phyloP scores from a whole-genome alignment of 1,140 invertebrate genomes.

The Drosophila dunni region DNA sequence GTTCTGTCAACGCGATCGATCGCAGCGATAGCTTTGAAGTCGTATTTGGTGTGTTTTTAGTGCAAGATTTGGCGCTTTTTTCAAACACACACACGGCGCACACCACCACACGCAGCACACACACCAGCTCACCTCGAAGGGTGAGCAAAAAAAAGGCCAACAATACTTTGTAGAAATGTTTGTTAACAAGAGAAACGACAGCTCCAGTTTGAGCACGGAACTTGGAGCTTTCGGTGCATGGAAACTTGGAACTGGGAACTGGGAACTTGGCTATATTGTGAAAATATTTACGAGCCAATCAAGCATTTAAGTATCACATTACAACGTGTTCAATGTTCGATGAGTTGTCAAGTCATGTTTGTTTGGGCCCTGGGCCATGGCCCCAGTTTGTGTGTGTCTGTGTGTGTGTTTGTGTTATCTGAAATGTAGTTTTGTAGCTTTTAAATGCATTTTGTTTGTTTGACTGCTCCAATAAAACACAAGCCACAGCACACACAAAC shows the following conservation, averaged over 20 bases:
- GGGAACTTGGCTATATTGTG: conserved; percentile 63
- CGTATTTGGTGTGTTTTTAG: conserved; percentile 84
- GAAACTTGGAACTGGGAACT: conserved; percentile 1
- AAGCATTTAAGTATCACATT: conserved; percentile 84
- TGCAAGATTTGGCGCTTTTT: conserved; percentile 84
- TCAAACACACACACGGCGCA: conserved; percentile 49
- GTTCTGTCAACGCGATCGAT: conserved; percentile 72
- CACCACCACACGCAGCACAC: no score
- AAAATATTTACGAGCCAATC: conserved; percentile 85
- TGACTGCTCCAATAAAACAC: conserved; percentile 77
- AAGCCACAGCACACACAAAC: conserved; percentile 23
- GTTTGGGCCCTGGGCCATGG: conserved; percentile 44
- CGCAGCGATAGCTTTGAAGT: conserved; percentile 84
- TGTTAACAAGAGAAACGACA: conserved; percentile 82
- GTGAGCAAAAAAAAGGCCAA: conserved; percentile 35
- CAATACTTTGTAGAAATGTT: conserved; percentile 84
- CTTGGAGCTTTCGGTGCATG: neutral
- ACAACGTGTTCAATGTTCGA: conserved; percentile 84
- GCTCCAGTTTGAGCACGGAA: conserved; percentile 14
- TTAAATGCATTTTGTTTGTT: conserved; percentile 84
- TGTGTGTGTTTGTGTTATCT: conserved; percentile 26
- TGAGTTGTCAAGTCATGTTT: conserved; percentile 84
- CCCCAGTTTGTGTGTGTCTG: neutral
- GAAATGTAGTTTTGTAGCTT: conserved; percentile 82
- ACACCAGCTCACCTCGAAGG: conserved; percentile 12